Evolutionary conservation across 2,888 invertebrate genomes (phyloP).

Genomic region (Phorcus lineatus): DNA sequence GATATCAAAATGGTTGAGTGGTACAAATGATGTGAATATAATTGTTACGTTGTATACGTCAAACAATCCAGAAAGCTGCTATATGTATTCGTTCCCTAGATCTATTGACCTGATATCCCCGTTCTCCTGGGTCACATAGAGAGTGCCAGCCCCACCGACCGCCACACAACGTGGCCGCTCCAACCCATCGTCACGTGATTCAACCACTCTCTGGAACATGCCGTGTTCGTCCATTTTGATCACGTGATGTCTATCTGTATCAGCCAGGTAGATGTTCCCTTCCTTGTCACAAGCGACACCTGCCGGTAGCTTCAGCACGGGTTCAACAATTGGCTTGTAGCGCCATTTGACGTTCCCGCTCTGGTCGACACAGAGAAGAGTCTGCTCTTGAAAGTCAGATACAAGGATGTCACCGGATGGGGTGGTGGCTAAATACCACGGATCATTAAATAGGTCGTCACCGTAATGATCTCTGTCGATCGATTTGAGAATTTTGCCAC

Average conservation of each 20-base stretch:
- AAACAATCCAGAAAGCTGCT: no score
- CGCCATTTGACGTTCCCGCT: background rate
- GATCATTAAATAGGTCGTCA: background rate
- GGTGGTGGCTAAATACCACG: background rate
- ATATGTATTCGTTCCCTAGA: no score
- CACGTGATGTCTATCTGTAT: background rate
- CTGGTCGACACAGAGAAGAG: conserved; percentile 1
- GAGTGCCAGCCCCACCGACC: background rate
- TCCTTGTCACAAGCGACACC: conserved; percentile 17
- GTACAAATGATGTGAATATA: no score
- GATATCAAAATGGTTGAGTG: no score
- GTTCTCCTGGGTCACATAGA: background rate
- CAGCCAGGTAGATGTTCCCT: conserved; percentile 10
- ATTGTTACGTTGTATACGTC: no score
- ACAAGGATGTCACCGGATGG: conserved; percentile 10
- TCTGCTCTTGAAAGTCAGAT: background rate
- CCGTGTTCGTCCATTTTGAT: background rate
- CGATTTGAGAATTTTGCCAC: background rate
- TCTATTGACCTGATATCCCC: background rate
- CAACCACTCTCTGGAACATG: background rate
- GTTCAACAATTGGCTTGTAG: background rate
- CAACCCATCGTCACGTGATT: background rate
- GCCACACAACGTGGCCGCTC: background rate
- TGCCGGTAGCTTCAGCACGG: background rate
- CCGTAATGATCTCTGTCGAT: background rate